Evolutionary conservation across 1,140 invertebrate species (phyloP).

Genomic region (Dryas iulia): DNA sequence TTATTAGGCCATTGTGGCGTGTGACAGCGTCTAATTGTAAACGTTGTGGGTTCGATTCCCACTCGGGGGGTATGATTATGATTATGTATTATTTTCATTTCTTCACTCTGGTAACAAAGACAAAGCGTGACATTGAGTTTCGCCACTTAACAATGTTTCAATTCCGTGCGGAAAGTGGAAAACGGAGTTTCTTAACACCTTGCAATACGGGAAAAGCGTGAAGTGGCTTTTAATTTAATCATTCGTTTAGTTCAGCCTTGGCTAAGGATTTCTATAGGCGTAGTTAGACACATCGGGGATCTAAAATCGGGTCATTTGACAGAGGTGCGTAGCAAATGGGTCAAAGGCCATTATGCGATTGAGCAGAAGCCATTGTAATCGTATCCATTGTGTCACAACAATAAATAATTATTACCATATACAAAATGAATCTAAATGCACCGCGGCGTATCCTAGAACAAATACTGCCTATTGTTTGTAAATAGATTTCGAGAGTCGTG

Average conservation of each 20-base stretch:
- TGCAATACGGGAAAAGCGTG: no score
- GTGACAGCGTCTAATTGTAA: no score
- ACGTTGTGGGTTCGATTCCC: no score
- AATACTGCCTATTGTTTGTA: slow-evolving; percentile 28
- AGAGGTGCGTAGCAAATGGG: slow-evolving; percentile 54
- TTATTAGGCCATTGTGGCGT: no score
- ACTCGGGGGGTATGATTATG: no score
- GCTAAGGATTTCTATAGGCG: neutral
- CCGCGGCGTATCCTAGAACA: slow-evolving; percentile 24
- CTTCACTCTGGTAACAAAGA: no score
- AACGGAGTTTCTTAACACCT: no score
- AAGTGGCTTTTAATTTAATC: neutral
- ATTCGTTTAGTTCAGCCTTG: neutral
- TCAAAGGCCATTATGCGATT: slow-evolving; percentile 49
- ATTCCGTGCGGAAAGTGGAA: no score
- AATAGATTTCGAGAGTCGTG: slow-evolving; percentile 20
- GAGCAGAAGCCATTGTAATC: slow-evolving; percentile 57
- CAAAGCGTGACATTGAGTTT: no score
- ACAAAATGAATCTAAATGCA: slow-evolving; percentile 26
- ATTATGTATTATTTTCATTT: no score
- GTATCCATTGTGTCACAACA: slow-evolving; percentile 48
- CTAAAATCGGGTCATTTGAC: slow-evolving; percentile 20
- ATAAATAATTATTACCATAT: slow-evolving; percentile 44
- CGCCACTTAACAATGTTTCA: no score
- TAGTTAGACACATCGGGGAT: neutral